phyloP scores from a whole-genome alignment of 2,888 invertebrate species.

The Polyploca ridens region DNA sequence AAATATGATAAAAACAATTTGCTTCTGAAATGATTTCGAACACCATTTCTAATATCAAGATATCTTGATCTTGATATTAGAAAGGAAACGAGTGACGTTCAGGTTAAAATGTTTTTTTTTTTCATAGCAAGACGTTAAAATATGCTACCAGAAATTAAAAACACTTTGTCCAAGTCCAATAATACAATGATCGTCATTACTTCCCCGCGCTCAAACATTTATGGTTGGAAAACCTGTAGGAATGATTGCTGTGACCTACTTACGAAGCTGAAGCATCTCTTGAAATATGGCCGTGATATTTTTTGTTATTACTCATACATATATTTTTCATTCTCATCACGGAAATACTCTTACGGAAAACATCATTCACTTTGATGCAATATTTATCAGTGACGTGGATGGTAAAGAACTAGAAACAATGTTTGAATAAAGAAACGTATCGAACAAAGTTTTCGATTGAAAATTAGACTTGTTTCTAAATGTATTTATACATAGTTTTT shows the following conservation, averaged over 20 bases:
- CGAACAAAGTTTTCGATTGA: too few relatives aligned
- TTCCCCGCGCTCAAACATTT: neutral
- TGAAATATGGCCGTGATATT: constrained; percentile 7
- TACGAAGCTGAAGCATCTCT: constrained; percentile 5
- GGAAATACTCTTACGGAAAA: constrained; percentile 14
- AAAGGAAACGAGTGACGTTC: too few relatives aligned
- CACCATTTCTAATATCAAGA: too few relatives aligned
- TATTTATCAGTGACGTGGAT: neutral
- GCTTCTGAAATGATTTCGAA: too few relatives aligned
- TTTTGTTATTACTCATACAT: constrained; percentile 8
- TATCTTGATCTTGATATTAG: too few relatives aligned
- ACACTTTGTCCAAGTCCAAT: neutral
- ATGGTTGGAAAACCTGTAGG: constrained; percentile 8
- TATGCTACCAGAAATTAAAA: constrained; percentile 28
- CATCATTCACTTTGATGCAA: neutral
- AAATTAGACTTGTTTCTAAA: too few relatives aligned
- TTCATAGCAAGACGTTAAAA: constrained; percentile 21
- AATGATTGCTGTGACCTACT: constrained; percentile 8
- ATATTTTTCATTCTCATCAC: constrained; percentile 9
- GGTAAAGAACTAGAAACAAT: neutral
- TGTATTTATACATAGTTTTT: too few relatives aligned
- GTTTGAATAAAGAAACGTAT: neutral
- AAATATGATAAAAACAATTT: too few relatives aligned
- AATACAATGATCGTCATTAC: constrained; percentile 3
- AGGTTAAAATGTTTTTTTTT: too few relatives aligned